Base-by-base conservation (phyloP, 2,113 vertebrate genomes). In the Clarias gariepinus region DNA sequence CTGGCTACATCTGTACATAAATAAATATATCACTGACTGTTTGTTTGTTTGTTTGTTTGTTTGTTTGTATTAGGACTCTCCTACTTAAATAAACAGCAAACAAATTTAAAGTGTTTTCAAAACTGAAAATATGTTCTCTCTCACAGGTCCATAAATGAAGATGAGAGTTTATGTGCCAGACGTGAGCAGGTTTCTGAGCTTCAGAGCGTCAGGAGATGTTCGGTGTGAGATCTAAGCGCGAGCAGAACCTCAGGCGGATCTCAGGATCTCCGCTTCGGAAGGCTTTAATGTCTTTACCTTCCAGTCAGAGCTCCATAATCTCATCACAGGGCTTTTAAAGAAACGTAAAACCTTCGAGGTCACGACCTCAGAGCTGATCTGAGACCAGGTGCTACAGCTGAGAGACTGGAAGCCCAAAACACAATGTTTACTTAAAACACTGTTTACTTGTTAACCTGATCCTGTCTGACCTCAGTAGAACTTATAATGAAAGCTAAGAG, bases 321-420 rank as follows among this genome's bases (percentile, higher is more conserved):
- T 79, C 76, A 79, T 79, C 76, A 79, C n/a, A 30, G 19, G 30
- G 53, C 76, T 79, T 58, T 79, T 33, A 79, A 58, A 57, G 76
- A 79, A 79, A 79, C n/a, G 1, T 30, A 57, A 47, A 78, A 78
- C 76, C 53, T 78, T 57, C 25, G 3, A 55, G 76, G 53, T 57
- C n/a, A 19, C 11, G 76, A 57, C 52, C n/a, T 57, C 4, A 16
- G 55, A 25, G 23, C 52, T 78, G 76, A 57, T 30, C 76, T 30
- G 25, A 58, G 16, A 12, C 16, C 6, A 10, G 53, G 8, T 79
- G 52, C 52, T 79, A 10, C n/a, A 57, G 52, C 53, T 57, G 21
- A 10, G n/a, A 21, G 30, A 58, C 10, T 57, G 8, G 19, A 53
- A 30, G 30, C 53, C 0, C 76, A 10, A 18, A 78, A 19, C 52